Base-by-base conservation (phyloP, 2,797 vertebrate species). In the Eulemur albifrons region DNA sequence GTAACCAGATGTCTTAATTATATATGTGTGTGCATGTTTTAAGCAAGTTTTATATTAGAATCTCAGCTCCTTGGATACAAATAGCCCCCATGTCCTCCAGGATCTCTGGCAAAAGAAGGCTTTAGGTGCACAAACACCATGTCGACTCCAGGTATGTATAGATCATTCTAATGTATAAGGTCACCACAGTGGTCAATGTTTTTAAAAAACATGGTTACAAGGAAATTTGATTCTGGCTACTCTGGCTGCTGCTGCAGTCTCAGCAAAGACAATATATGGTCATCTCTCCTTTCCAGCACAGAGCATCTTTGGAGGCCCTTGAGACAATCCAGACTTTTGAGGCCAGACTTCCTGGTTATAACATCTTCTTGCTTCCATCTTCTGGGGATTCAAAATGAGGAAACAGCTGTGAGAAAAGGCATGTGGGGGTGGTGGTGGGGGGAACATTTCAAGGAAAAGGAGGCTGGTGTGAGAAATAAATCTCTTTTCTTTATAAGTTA, bases 1-100 rank as follows among this genome's bases (percentile, higher is more conserved):
- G 40, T 90, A 88, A 88, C 77, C 92, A 90, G 65, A 90, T 94
- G 69, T 95, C 85, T 92, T 93, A 94, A 88, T 97, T 96, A 75
- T 83, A 35, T 88, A 75, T 89, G 25, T 48, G 35, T 45, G 32
- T 45, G 21, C 69, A 57, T 86, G 77, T 94, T 83, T 57, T 88
- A 88, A 88, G n/a, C 88, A 97, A 81, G 79, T 83, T 95, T 84
- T 88, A 52, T 86, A n/a, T 90, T 92, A 85, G 40, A 80, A 80
- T 95, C 67, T 45, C 11, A 48, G 35, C 54, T 95, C 85, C 84
- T 25, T 90, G 70, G 65, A 61, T 90, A 85, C 84, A 57, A 81
- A 82, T 81, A 65, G 65, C 45, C 45, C 45, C 45, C 70, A 4
- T 69, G 54, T 92, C 82, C 81, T 92, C 63, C 73, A 93, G 54